Conservation (phyloP, 1,140 invertebrate species). For the Riptortus pedestris region DNA sequence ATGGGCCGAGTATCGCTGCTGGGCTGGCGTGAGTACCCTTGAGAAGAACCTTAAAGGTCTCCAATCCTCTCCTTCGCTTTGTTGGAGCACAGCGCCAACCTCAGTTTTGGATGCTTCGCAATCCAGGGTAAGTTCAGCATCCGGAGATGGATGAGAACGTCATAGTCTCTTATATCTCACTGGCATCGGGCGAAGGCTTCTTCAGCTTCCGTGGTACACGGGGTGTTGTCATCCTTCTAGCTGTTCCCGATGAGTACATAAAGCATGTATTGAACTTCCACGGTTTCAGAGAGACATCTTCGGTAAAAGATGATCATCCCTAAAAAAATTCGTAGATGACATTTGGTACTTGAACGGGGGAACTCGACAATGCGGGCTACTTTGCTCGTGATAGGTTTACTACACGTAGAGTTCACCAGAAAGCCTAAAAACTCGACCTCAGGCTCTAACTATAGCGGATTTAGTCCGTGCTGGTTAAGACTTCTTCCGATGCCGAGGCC, state of each 20-base stretch:
- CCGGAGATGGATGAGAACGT: neutral
- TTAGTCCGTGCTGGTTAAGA: no score
- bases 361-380: neutral
- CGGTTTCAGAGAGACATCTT: no score
- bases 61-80: neutral
- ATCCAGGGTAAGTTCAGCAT: neutral
- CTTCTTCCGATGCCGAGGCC: no score
- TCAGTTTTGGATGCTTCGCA: neutral
- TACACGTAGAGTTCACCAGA: neutral
- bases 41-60: slow-evolving; percentile 4
- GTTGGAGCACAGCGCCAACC: neutral
- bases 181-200: neutral
- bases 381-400: neutral
- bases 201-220: neutral
- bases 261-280: neutral
- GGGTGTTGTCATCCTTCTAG: neutral
- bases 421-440: no score
- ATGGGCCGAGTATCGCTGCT: neutral
- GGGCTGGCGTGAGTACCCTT: neutral
- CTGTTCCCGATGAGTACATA: neutral
- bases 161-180: neutral
- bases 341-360: neutral
- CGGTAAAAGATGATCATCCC: no score
- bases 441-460: no score
- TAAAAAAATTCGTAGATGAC: no score